These are phyloP conservation scores for Thelaira solivaga DNA, from an alignment of 2,888 invertebrate species.

Conservation along the genomic window DNA sequence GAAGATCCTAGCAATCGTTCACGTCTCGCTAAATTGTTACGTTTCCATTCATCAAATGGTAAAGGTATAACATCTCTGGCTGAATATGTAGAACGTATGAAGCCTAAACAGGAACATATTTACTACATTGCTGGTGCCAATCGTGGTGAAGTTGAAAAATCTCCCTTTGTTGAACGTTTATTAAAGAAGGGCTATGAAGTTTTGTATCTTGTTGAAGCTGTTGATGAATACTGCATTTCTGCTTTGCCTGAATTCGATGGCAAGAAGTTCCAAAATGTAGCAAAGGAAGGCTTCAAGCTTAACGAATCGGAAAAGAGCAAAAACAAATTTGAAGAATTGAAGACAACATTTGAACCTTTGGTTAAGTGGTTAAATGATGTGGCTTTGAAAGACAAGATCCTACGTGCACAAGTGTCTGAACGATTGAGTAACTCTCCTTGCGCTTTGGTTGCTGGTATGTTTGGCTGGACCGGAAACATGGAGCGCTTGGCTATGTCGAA, in stretches of 20 bases:
- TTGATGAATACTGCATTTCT: slow-evolving; percentile 98
- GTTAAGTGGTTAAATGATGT: slow-evolving; percentile 92
- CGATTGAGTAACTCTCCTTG: slow-evolving; percentile 94
- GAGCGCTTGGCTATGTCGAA: slow-evolving; percentile 96
- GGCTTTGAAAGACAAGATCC: slow-evolving; percentile 86
- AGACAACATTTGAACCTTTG: slow-evolving; percentile 90
- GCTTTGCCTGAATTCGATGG: slow-evolving; percentile 98
- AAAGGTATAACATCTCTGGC: slow-evolving; percentile 85
- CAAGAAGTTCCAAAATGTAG: slow-evolving; percentile 99
- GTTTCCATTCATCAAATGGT: slow-evolving; percentile 88
- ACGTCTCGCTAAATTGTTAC: slow-evolving; percentile 94
- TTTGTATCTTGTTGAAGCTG: slow-evolving; percentile 94
- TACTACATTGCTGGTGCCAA: slow-evolving; percentile 97
- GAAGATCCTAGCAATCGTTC: slow-evolving; percentile 98
- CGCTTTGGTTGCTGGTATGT: slow-evolving; percentile 96
- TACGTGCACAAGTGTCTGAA: slow-evolving; percentile 91
- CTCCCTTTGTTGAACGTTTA: slow-evolving; percentile 97
- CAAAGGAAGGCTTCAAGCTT: slow-evolving; percentile 96
- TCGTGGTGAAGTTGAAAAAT: slow-evolving; percentile 89
- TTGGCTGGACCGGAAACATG: slow-evolving; percentile 99
- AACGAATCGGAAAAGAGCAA: slow-evolving; percentile 85
- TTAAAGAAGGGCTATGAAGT: slow-evolving; percentile 96
- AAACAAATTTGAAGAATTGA: slow-evolving; percentile 86
- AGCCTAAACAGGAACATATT: slow-evolving; percentile 94
- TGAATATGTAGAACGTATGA: slow-evolving; percentile 97